Evolutionary conservation across 2,888 invertebrate genomes (phyloP).

Genomic region (Mayetiola destructor): DNA sequence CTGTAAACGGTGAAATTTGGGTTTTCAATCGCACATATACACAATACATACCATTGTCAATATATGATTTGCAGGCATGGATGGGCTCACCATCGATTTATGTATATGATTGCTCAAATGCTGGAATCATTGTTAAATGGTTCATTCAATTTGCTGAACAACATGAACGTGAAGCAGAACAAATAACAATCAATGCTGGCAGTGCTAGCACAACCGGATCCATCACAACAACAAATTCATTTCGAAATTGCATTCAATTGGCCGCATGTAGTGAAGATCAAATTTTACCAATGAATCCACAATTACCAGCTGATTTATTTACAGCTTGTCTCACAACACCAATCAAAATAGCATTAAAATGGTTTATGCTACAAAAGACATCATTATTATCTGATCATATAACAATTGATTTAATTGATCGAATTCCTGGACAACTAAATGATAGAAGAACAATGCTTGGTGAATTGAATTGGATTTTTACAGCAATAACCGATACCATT

Average conservation of each 20-base stretch:
- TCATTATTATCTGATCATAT: slow-evolving; percentile 67
- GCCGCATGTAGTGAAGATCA: slow-evolving; percentile 92
- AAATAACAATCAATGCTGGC: slow-evolving; percentile 22
- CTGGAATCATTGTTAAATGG: slow-evolving; percentile 87
- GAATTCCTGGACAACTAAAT: slow-evolving; percentile 88
- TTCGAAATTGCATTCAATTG: slow-evolving; percentile 86
- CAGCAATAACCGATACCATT: slow-evolving; percentile 98
- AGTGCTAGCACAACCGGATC: not conserved
- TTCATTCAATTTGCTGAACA: slow-evolving; percentile 82
- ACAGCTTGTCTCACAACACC: slow-evolving; percentile 97
- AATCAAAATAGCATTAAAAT: slow-evolving; percentile 86
- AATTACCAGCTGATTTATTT: slow-evolving; percentile 93
- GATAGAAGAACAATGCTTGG: slow-evolving; percentile 95
- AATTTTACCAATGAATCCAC: slow-evolving; percentile 90
- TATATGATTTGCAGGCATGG: slow-evolving; percentile 97
- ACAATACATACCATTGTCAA: slow-evolving; percentile 96
- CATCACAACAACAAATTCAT: slow-evolving; percentile 27
- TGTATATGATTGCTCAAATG: slow-evolving; percentile 98
- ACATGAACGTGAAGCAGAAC: slow-evolving; percentile 69
- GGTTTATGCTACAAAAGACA: slow-evolving; percentile 77
- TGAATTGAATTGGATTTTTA: slow-evolving; percentile 99
- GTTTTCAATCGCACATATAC: slow-evolving; percentile 97
- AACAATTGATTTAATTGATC: slow-evolving; percentile 76
- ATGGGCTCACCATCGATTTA: slow-evolving; percentile 99
- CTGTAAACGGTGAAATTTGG: slow-evolving; percentile 97